Base-by-base conservation (phyloP, 2,888 invertebrate genomes). In the Cheilosia pagana region DNA sequence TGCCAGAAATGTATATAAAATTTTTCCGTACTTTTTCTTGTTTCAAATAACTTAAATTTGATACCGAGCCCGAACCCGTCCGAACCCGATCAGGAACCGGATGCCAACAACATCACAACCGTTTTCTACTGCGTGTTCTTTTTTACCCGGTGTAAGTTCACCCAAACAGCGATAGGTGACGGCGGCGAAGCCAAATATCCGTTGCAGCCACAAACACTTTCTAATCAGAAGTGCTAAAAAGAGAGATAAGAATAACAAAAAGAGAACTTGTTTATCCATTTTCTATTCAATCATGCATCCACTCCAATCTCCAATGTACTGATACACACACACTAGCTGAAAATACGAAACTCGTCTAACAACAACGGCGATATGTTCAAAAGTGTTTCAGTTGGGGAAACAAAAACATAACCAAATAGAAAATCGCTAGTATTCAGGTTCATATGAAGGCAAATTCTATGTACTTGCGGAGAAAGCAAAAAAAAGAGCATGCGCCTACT, bases 401-500 rank as follows among this genome's bases (percentile, higher is more conserved):
- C 41, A 16, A 35, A 65, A 75, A 48, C 16, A 71, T 16, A 72
- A 59, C 31, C 75, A 59, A 59, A 75, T 75, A 75, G 75, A 75
- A 75, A 65, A 57, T 57, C 41, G 50, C 41, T 59, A 75, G 45
- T 50, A 50, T 75, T 41, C 59, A 65, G 50, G 59, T 65, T 41
- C 57, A 65, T 50, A 65, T 63, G 57, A 43, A 52, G 39, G 21
- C 65, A 57, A 52, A 75, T 59, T 67, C 67, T 67, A 67, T 59
- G 48, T 75, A 59, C 48, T 28, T 43, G 14, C 3, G 10, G 25
- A 55, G 57, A 55, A 52, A 65, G 23, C 10, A 52, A 57, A 75
- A 75, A 75, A 67, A 75, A 59, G 75, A 67, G 75, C 75, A 75
- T 75, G 75, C 75, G 75, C 75, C 65, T 67, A 50, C 14, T 74